Base-by-base conservation (phyloP, 2,888 invertebrate genomes). In the Apomyelois bistriatella region DNA sequence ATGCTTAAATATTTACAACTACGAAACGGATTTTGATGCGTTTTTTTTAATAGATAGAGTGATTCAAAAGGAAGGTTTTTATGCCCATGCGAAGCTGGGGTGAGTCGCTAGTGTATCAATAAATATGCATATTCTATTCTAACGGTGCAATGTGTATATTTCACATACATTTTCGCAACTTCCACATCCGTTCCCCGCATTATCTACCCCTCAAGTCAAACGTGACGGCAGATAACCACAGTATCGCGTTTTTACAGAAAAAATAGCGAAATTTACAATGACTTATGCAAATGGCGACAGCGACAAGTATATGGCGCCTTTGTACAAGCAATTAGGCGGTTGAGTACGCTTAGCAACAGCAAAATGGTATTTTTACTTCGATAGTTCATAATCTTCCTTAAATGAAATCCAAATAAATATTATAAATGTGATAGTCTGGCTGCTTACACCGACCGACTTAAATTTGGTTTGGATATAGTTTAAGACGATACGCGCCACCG, bases 131-230 rank as follows among this genome's bases (percentile, higher is more conserved):
- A n/a, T n/a, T n/a, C n/a, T n/a, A 22, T 22, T 5, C 22, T 22
- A 22, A 22, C 2, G 22, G 22, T 22, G 22, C 22, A 22, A 22
- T 3, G 5, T 16, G 38, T 12, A 48, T 41, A 50, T 50, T 50
- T 50, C 38, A 50, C 49, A 38, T 15, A 40, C 40, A 15, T 40
- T 32, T 42, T 12, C 6, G 1, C 17, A 16, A 48, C 36, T 13
- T 49, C 28, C 46, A 61, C 54, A 62, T 56, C 58, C 52, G 55
- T 49, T 59, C n/a, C n/a, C n/a, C 50, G 63, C 58, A 59, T 65
- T 76, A 78, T 78, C 77, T 74, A 69, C 61, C 61, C 67, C 59
- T 64, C 66, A 65, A 69, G 58, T 66, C 58, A 64, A 64, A 60
- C 73, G 74, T 76, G 74, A 75, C 70, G 65, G 54, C 32, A 59